Base-by-base conservation (phyloP, 2,888 invertebrate species). In the Yponomeuta plumbellus region DNA sequence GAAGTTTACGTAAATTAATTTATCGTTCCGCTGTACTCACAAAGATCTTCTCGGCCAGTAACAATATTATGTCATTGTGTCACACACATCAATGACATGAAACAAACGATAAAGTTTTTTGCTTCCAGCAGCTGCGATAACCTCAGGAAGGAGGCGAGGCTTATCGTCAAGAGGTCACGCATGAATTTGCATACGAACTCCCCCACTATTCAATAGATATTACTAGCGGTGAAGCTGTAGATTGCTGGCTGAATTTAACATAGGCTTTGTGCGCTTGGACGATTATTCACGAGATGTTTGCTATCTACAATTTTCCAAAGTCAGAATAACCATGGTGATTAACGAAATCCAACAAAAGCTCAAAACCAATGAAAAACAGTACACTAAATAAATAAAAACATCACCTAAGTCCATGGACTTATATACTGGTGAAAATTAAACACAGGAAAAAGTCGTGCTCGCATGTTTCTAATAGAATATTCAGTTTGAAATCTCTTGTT, bases 151-250 rank as follows among this genome's bases (percentile, higher is more conserved):
- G 21, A 13, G 22, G 59, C 23, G 21, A 13, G 21, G 59, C n/a
- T 58, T 58, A 58, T 10, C 58, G 22, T 11, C 69, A 69, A 72
- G 77, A 77, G 74, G 79, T 78, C 77, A 75, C 72, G 69, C 69
- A 70, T 71, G 73, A 71, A 75, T 78, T 80, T 75, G 75, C 74
- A 76, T 75, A 73, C 70, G 75, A 52, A 52, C 44, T 52, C 17
- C 44, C 44, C 44, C 44, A 52, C 13, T 52, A 52, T 52, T 52
- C 44, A 52, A 52, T 52, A 52, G 44, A 52, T 3, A 52, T 52
- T 52, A 52, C 44, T 17, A 52, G 44, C 44, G 17, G 13, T 17
- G 44, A 17, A 52, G 44, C 44, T 13, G 44, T 17, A 52, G 44
- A 52, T 52, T 52, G 44, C 1, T 17, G 44, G 44, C 44, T 52